Evolutionary conservation across 2,797 vertebrate genomes (phyloP).

Genomic region (Anolis apletophallus): DNA sequence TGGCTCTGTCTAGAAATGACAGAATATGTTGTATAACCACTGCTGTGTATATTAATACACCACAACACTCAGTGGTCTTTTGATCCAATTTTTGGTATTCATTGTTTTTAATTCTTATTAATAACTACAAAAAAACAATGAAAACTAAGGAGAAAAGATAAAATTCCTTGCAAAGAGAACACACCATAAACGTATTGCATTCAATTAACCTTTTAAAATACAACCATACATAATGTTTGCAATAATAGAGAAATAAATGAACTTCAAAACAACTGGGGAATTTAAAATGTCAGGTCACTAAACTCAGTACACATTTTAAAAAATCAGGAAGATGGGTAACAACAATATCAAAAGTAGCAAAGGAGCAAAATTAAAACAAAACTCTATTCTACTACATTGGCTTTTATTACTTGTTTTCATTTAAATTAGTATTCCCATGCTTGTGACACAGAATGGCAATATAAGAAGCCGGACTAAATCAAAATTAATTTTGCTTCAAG

Average conservation of each 20-base stretch:
- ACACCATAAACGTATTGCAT: slow-evolving; percentile 28
- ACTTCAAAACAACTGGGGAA: slow-evolving; percentile 23
- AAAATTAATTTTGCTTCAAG: background rate
- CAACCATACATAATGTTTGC: slow-evolving; percentile 37
- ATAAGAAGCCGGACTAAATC: background rate
- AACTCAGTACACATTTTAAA: slow-evolving; percentile 23
- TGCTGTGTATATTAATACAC: background rate
- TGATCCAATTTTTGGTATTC: background rate
- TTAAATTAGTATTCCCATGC: background rate
- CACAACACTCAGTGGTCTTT: background rate
- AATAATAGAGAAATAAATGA: slow-evolving; percentile 14
- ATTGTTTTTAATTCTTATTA: background rate
- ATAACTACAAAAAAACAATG: slow-evolving; percentile 10
- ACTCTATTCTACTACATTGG: background rate
- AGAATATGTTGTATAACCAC: background rate
- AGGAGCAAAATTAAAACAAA: slow-evolving; percentile 18
- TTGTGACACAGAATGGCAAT: background rate
- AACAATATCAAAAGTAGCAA: slow-evolving; percentile 11
- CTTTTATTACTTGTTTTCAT: background rate
- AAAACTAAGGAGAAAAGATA: slow-evolving; percentile 14
- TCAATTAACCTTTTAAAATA: slow-evolving; percentile 52
- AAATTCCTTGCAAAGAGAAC: slow-evolving; percentile 8
- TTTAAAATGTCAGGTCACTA: slow-evolving; percentile 27
- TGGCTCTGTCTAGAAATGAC: background rate
- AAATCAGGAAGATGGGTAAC: background rate